A percentile compares a stretch with the other conserved stretches of the same genome.
Evolutionary conservation across 2,888 invertebrate species (phyloP).

Genomic region (Ischnus inquisitorius): DNA sequence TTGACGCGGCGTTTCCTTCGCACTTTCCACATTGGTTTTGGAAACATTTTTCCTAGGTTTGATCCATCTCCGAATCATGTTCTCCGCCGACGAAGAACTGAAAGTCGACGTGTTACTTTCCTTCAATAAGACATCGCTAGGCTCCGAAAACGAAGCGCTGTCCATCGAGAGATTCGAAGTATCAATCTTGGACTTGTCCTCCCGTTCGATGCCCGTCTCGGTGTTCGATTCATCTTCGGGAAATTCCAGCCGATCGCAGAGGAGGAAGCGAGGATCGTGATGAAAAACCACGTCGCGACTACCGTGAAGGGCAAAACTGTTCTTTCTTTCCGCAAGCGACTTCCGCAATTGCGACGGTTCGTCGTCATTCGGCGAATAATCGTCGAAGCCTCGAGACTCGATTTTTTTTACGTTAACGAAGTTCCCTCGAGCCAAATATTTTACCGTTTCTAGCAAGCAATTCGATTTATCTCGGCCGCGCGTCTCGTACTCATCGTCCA

Average conservation of each 20-base stretch:
- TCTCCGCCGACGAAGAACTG: constrained; percentile 74
- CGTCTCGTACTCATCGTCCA: too few species aligned
- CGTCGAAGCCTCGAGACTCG: constrained; percentile 40
- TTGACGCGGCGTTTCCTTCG: not conserved
- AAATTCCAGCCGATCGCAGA: constrained; percentile 28
- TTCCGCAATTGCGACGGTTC: constrained; percentile 32
- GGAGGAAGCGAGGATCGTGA: constrained; percentile 52
- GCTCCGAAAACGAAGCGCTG: constrained; percentile 60
- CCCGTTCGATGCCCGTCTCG: not conserved
- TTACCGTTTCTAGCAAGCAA: constrained; percentile 54
- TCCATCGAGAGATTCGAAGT: constrained; percentile 47
- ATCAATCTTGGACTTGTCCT: constrained; percentile 6
- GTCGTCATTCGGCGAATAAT: constrained; percentile 45
- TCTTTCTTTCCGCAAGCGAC: constrained; percentile 3
- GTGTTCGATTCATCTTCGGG: not conserved
- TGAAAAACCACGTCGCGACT: constrained; percentile 57
- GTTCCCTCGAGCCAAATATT: constrained; percentile 65
- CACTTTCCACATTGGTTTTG: not conserved
- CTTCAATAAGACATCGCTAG: constrained; percentile 31
- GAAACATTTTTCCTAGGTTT: constrained; percentile 29
- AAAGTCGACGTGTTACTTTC: constrained; percentile 70
- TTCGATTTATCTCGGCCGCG: not conserved
- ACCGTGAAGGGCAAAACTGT: constrained; percentile 68
- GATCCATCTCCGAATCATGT: constrained; percentile 74
- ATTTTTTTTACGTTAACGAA: constrained; percentile 16